Evolutionary conservation across 2,797 vertebrate species (phyloP), one percentile per base, ranked within the genome.

Genomic region (Graptemys geographica): DNA sequence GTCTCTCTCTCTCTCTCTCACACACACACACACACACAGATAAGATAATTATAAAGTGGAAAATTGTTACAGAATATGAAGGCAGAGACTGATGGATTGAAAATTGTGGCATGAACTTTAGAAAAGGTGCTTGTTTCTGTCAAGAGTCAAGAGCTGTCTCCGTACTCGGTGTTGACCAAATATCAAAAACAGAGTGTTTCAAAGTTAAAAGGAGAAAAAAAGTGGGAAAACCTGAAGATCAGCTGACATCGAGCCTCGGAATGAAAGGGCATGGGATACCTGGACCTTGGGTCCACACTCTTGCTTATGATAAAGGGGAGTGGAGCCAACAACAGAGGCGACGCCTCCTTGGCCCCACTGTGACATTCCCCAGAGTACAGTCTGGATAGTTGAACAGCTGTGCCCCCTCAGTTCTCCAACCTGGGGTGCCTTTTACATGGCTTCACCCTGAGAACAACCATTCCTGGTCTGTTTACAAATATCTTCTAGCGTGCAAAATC

Each of bases 101-200:
- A 90, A 88, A 37, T 23, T n/a, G 33, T 74, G 69, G 83, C 87
- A 81, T 86, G 9, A 41, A 41, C 84, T 96, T 93, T 88, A 92
- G 84, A 11, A 78, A 92, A 86, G 88, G 44, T 88, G 76, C 74
- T 92, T 90, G 74, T 81, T 91, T 90, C 85, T 51, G 44, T 88
- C 74, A 81, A 80, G 79, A 87, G 52, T 79, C 86, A 79, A 79
- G 86, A 92, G 37, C 81, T 95, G 62, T 18, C 83, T 87, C 86
- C 69, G 52, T 28, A 25, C 44, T 88, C 52, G 16, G 81, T 56
- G 57, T 47, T 86, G 91, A 86, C 65, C 27, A 81, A 90, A 84
- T 79, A 53, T 53, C 88, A 95, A 85, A 56, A 91, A 69, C 8
- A 51, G 44, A 49, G 12, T 25, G 79, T 69, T 89, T 47, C 27